Evolutionary conservation across 2,888 invertebrate species (phyloP).

Genomic region (Blomia tropicalis): DNA sequence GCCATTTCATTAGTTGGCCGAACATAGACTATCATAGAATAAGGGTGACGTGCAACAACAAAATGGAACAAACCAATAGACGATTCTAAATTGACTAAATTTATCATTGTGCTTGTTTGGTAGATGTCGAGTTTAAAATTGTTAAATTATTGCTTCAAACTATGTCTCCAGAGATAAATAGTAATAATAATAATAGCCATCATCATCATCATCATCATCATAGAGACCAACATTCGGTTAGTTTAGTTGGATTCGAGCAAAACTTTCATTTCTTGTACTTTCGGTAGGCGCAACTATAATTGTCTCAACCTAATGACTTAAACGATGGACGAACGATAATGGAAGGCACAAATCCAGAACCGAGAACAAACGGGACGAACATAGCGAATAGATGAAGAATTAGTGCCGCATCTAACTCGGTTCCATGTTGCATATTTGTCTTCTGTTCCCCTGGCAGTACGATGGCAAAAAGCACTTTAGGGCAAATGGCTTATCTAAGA

Average conservation of each 20-base stretch:
- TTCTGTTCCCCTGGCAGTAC: constrained; percentile 5
- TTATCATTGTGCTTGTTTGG: constrained; percentile 8
- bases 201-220: neutral
- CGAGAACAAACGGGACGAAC: no score
- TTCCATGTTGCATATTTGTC: constrained; percentile 7
- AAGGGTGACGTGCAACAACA: neutral
- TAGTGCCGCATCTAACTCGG: constrained; percentile 8
- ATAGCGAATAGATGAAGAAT: neutral
- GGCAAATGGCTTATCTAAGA: constrained; percentile 14
- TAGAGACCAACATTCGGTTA: no score
- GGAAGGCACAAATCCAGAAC: neutral
- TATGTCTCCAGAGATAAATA: constrained; percentile 11
- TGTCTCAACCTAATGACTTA: constrained; percentile 13
- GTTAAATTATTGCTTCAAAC: constrained; percentile 4
- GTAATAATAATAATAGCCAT: neutral
- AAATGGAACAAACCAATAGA: constrained; percentile 4
- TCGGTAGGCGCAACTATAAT: neutral
- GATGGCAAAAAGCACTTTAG: constrained; percentile 12
- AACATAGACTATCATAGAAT: neutral
- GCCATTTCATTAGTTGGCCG: neutral
- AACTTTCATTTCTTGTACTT: constrained; percentile 3
- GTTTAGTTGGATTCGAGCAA: no score
- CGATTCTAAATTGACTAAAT: constrained; percentile 2
- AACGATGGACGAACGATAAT: constrained; percentile 10
- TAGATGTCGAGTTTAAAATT: neutral